phyloP scores from a whole-genome alignment of 2,113 vertebrate genomes.

The Budorcas taxicolor region DNA sequence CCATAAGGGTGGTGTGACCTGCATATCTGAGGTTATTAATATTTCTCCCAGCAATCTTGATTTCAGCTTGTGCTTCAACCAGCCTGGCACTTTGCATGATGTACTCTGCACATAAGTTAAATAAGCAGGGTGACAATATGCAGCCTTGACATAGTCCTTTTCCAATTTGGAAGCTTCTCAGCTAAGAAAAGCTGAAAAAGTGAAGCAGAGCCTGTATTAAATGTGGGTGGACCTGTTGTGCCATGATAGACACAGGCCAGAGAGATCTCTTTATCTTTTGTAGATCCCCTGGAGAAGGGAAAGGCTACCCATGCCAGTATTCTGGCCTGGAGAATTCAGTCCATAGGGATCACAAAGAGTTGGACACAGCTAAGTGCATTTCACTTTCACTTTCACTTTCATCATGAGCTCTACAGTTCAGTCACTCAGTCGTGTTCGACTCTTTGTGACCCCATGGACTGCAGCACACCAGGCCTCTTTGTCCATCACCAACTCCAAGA shows the following conservation, averaged over 20 bases:
- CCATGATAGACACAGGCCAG: not conserved
- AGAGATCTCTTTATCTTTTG: not conserved
- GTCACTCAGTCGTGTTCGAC: accelerated
- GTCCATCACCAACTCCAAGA: no score
- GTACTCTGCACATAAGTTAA: not conserved
- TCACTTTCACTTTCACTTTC: no score
- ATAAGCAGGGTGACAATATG: not conserved
- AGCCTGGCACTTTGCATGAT: not conserved
- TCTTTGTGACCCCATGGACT: no score
- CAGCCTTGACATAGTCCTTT: not conserved
- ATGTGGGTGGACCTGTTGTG: not conserved
- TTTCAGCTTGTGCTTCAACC: not conserved
- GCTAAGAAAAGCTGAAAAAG: no score
- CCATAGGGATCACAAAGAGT: no score
- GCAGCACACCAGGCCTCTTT: no score
- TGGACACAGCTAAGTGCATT: accelerated
- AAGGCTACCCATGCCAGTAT: no score
- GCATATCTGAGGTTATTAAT: not conserved
- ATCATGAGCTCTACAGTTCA: no score
- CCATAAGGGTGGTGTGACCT: not conserved
- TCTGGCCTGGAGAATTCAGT: no score
- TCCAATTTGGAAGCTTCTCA: not conserved
- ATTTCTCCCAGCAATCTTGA: not conserved
- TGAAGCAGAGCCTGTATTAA: not conserved
- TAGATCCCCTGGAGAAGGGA: no score